Evolutionary conservation across 2,797 vertebrate species (phyloP).

Genomic region (Muscicapa comitata): DNA sequence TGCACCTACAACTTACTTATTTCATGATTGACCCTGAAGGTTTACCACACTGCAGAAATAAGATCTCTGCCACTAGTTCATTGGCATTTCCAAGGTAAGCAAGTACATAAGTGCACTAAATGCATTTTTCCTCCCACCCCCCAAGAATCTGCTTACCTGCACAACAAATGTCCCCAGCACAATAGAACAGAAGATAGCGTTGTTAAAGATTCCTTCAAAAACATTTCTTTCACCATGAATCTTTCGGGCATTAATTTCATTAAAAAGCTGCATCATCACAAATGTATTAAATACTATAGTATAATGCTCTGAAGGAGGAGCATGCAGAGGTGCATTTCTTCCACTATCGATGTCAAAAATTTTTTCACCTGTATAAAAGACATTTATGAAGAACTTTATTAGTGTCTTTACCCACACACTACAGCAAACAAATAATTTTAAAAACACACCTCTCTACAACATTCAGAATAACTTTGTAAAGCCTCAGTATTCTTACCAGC

Average conservation of each 20-base stretch:
- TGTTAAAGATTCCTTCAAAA: conserved; percentile 98
- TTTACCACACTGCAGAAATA: neutral
- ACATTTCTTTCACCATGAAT: conserved; percentile 98
- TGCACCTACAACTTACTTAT: neutral
- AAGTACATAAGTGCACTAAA: neutral
- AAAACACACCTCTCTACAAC: neutral
- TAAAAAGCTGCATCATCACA: conserved; percentile 99
- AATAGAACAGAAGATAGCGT: conserved; percentile 95
- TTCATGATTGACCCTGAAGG: neutral
- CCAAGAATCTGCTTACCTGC: conserved; percentile 80
- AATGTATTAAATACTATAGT: conserved; percentile 99
- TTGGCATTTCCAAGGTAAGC: neutral
- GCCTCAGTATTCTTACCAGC: conserved; percentile 81
- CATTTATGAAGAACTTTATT: neutral
- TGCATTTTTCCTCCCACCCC: neutral
- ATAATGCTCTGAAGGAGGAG: conserved; percentile 97
- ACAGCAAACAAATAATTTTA: neutral
- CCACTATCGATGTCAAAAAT: conserved; percentile 95
- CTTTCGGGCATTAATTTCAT: conserved; percentile 98
- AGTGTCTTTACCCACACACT: neutral
- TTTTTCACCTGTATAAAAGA: conserved; percentile 84
- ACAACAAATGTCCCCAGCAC: conserved; percentile 95
- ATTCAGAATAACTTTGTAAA: neutral
- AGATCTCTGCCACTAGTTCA: neutral
- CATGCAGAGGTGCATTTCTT: conserved; percentile 90